A percentile compares a stretch with the other conserved stretches of the same genome.
phyloP scores from a whole-genome alignment of 2,113 vertebrate species.

The Brachyhypopomus gauderio region DNA sequence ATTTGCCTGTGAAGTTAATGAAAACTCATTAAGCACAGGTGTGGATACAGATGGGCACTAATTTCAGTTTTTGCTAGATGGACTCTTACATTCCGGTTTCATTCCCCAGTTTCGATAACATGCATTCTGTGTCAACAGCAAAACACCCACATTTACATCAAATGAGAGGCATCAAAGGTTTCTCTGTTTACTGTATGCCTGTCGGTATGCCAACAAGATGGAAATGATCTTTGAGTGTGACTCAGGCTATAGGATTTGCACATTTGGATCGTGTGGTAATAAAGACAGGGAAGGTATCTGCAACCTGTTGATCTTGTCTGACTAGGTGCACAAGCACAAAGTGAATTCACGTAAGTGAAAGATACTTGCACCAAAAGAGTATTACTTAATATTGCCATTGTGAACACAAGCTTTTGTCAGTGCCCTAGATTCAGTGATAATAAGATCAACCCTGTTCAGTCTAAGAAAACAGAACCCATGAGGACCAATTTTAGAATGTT shows the following conservation, averaged over 20 bases:
- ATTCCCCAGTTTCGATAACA: background rate
- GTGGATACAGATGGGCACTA: background rate
- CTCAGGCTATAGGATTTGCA: background rate
- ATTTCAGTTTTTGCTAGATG: background rate
- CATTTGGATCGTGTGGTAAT: background rate
- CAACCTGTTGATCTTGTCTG: too few species aligned
- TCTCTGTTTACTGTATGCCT: background rate
- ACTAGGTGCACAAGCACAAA: too few species aligned
- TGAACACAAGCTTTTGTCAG: too few species aligned
- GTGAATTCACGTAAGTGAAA: too few species aligned
- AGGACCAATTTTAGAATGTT: background rate
- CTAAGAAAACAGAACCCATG: background rate
- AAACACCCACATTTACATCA: background rate
- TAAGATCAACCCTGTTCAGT: background rate
- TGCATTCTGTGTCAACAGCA: background rate
- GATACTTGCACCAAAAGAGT: too few species aligned
- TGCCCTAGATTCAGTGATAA: too few species aligned
- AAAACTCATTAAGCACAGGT: background rate
- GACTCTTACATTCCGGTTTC: conserved; percentile 18
- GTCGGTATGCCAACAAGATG: background rate
- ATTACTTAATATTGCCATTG: too few species aligned
- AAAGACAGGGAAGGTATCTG: too few species aligned
- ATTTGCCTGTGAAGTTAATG: background rate
- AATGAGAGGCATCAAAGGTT: background rate
- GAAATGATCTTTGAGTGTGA: too few species aligned